Conservation (phyloP, 2,113 vertebrate species). For the Stercorarius parasiticus region DNA sequence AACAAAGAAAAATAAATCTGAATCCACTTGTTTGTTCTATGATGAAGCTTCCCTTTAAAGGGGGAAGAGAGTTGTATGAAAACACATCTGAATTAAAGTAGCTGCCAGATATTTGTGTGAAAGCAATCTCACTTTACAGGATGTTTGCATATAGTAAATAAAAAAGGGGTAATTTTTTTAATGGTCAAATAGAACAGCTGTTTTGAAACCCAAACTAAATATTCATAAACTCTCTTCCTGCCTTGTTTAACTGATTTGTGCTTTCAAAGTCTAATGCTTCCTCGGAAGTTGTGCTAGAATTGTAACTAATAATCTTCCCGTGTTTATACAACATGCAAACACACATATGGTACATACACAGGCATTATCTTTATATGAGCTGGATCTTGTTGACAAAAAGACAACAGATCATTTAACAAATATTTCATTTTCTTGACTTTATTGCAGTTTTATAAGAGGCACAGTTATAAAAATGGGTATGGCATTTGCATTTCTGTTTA, state of each 20-base stretch:
- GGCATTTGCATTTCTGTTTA: slow-evolving; percentile 77
- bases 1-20: not conserved
- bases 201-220: slow-evolving; percentile 29
- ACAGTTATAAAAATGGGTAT: slow-evolving; percentile 65
- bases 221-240: slow-evolving; percentile 10
- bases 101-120: not conserved
- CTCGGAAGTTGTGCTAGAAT: not conserved
- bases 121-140: not conserved
- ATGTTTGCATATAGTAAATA: not conserved
- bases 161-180: not conserved
- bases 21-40: not conserved
- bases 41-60: not conserved
- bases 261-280: slow-evolving; percentile 28
- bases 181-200: slow-evolving; percentile 33
- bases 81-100: not conserved
- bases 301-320: not conserved
- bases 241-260: slow-evolving; percentile 26
- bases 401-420: slow-evolving; percentile 33
- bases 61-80: not conserved
- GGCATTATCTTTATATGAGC: not conserved
- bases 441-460: slow-evolving; percentile 65
- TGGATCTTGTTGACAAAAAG: slow-evolving; percentile 30
- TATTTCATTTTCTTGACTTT: slow-evolving; percentile 55
- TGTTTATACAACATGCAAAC: not conserved
- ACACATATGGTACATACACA: not conserved